These are phyloP conservation scores for Istiophorus platypterus DNA, from an alignment of 2,113 vertebrate species.

Conservation along the genomic window DNA sequence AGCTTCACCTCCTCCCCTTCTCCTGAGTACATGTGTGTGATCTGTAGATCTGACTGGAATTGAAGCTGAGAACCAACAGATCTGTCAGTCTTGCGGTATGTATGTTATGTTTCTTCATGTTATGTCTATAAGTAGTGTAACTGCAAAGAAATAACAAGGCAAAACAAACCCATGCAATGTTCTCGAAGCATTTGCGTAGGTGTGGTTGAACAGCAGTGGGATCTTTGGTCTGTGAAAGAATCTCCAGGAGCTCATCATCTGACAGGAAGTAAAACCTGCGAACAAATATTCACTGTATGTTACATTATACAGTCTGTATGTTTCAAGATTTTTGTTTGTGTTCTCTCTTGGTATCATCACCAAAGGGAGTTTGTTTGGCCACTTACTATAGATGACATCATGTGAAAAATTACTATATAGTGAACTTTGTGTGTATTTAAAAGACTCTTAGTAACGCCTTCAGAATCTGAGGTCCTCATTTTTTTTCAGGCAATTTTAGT, in stretches of 20 bases:
- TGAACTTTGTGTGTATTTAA: background rate
- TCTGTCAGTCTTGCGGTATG: background rate
- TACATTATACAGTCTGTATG: background rate
- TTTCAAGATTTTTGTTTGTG: background rate
- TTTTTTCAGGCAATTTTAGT: background rate
- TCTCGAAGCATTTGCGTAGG: slow-evolving; percentile 94
- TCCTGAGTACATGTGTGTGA: slow-evolving; percentile 94
- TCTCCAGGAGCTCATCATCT: slow-evolving; percentile 93
- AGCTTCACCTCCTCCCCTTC: slow-evolving; percentile 93
- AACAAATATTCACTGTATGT: slow-evolving; percentile 29
- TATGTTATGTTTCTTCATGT: background rate
- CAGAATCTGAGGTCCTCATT: too few relatives aligned
- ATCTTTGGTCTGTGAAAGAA: slow-evolving; percentile 93
- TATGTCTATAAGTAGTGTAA: background rate
- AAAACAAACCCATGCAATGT: slow-evolving; percentile 86
- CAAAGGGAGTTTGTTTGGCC: background rate
- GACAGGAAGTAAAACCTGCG: slow-evolving; percentile 96
- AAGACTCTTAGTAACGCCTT: background rate
- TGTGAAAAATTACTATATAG: background rate
- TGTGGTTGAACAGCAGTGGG: slow-evolving; percentile 93
- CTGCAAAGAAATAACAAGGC: background rate
- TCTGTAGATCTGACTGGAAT: slow-evolving; percentile 91
- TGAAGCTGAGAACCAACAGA: slow-evolving; percentile 83
- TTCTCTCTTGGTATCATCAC: background rate
- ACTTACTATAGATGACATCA: background rate